Evolutionary conservation across 1,140 invertebrate species (phyloP).

Genomic region (Adoxophyes honmai): DNA sequence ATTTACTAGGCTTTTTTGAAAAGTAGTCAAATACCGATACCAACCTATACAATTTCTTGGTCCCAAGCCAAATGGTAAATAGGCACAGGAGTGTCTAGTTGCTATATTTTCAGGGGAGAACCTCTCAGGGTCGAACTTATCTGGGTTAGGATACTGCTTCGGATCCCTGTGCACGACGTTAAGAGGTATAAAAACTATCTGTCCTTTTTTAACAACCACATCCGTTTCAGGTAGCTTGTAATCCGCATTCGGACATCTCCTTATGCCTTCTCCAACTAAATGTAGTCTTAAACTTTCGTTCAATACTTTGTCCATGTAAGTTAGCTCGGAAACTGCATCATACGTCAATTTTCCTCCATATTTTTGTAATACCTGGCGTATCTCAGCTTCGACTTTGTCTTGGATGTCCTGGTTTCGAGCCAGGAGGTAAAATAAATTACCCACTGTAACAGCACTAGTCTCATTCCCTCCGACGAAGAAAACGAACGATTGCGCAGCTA

Average conservation of each 20-base stretch:
- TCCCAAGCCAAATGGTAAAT: background rate
- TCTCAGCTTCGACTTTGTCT: background rate
- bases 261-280: background rate
- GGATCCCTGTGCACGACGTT: background rate
- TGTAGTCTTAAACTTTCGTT: background rate
- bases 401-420: background rate
- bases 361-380: background rate
- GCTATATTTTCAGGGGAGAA: background rate
- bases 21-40: no score
- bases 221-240: background rate
- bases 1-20: no score
- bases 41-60: slow-evolving; percentile 15
- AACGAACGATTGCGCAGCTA: slow-evolving; percentile 31
- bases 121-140: slow-evolving; percentile 16
- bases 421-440: background rate
- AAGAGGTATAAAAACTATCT: background rate
- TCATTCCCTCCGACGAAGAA: background rate
- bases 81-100: background rate
- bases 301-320: background rate
- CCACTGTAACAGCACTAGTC: slow-evolving; percentile 14
- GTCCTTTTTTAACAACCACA: background rate
- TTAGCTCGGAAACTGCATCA: background rate
- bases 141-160: background rate
- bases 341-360: background rate
- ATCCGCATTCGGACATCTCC: background rate